A percentile compares a stretch with the other conserved stretches of the same genome.
Conservation (phyloP, 2,797 vertebrate species). For the Sardinella longiceps region DNA sequence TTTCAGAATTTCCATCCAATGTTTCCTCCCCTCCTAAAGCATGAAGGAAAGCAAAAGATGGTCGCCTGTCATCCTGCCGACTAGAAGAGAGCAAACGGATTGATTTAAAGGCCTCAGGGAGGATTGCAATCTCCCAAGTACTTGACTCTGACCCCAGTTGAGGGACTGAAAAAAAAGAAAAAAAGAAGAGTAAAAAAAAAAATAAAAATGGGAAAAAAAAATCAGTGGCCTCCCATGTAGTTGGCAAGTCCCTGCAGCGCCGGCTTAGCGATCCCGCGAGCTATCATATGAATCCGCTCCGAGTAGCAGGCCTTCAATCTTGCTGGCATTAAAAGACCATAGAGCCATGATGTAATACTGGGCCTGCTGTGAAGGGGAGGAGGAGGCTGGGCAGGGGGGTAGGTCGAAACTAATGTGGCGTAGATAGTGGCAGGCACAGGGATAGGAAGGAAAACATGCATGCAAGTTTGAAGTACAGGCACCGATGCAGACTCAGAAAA, state of each 20-base stretch:
- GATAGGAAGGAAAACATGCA: neutral
- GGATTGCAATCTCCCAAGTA: neutral
- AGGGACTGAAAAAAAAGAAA: neutral
- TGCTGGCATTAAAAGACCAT: neutral
- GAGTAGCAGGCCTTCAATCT: conserved; percentile 22
- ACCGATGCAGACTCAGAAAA: neutral
- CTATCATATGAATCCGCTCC: neutral
- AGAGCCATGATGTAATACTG: conserved; percentile 2
- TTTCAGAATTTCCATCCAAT: conserved; percentile 5
- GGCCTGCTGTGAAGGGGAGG: neutral
- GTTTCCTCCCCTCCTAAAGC: neutral
- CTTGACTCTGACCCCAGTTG: neutral
- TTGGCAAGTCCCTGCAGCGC: neutral
- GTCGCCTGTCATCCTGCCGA: neutral
- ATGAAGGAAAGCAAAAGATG: neutral
- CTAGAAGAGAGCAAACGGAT: conserved; percentile 3
- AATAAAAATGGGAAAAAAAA: neutral
- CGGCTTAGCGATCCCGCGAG: neutral
- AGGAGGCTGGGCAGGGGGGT: neutral
- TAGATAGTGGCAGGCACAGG: neutral
- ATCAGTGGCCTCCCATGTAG: neutral
- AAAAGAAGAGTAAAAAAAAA: neutral
- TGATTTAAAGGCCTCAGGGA: conserved; percentile 9
- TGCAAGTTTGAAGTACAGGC: neutral
- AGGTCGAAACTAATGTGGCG: neutral